phyloP scores from a whole-genome alignment of 1,140 invertebrate genomes.

The Atta texana region DNA sequence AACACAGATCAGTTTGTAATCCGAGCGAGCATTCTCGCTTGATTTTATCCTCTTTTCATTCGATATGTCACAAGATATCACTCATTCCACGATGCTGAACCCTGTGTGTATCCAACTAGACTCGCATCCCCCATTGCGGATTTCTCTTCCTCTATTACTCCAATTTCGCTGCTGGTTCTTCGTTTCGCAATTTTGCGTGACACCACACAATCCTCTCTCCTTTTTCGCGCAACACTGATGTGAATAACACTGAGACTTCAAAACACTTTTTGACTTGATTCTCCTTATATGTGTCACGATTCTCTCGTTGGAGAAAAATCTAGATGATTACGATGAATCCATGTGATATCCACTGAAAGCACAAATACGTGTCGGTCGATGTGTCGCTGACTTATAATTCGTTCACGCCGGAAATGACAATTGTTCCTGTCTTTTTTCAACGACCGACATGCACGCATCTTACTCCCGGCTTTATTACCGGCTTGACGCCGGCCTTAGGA shows the following conservation, averaged over 20 bases:
- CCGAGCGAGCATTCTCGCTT: slow-evolving; percentile 27
- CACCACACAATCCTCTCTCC: not conserved
- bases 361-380: slow-evolving; percentile 42
- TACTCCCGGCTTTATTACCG: slow-evolving; percentile 21
- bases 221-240: not conserved
- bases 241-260: slow-evolving; percentile 19
- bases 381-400: slow-evolving; percentile 17
- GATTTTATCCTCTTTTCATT: slow-evolving; percentile 26
- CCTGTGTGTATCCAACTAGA: slow-evolving; percentile 16
- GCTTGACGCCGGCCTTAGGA: slow-evolving; percentile 2
- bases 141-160: not conserved
- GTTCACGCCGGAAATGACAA: not conserved
- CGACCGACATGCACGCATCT: slow-evolving; percentile 38
- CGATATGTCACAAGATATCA: slow-evolving; percentile 55
- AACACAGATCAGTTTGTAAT: slow-evolving; percentile 48
- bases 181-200: not conserved
- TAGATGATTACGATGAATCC: slow-evolving; percentile 33
- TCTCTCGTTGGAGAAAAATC: not conserved
- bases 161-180: not conserved
- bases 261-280: slow-evolving; percentile 38
- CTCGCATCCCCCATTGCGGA: not conserved
- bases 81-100: slow-evolving; percentile 19
- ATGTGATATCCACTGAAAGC: slow-evolving; percentile 38
- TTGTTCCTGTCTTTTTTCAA: slow-evolving; percentile 1
- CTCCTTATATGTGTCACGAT: slow-evolving; percentile 5